Evolutionary conservation across 2,113 vertebrate genomes (phyloP), one percentile per base, ranked within the genome.

Genomic region (Bagarius yarrelli): DNA sequence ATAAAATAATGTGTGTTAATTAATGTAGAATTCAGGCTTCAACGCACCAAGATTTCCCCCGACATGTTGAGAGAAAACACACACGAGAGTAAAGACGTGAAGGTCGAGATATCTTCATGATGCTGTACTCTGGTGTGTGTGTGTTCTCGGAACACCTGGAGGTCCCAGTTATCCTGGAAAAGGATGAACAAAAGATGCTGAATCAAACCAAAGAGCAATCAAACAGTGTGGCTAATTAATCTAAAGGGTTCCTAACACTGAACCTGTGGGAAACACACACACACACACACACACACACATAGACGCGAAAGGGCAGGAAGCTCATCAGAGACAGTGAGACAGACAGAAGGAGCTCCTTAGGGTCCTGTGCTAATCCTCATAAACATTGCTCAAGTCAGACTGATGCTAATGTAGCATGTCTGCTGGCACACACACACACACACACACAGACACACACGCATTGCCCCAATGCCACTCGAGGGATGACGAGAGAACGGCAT

Each of bases 351-450:
- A 59, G 23, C n/a, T 73, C 52, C 52, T 81, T 36, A 50, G 57
- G 61, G 78, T 32, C 57, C 76, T 81, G 69, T 21, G 18, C 73
- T 71, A 71, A 84, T 44, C 56, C 50, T 85, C 56, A 85, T 80
- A 79, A 83, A 85, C 59, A 83, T 23, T 8, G 52, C 50, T 67
- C 36, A 52, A 75, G 77, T 76, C 77, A 32, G 77, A 80, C 36
- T 83, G 50, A 83, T 70, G 73, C 47, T 85, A 85, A 85, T 80
- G 81, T 61, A 32, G 72, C 53, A 25, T 81, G 80, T 76, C 81
- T 76, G 12, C 55, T 73, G 53, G 47, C 81, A 71, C 72, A 79
- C 57, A 36, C 60, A 53, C 53, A 55, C 70, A 75, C 74, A 44
- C 60, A 32, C 8, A 55, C 64, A 34, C 14, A n/a, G n/a, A n/a